These are phyloP conservation scores for Pelobates cultripes DNA, from an alignment of 2,797 vertebrate genomes.

Conservation along the genomic window DNA sequence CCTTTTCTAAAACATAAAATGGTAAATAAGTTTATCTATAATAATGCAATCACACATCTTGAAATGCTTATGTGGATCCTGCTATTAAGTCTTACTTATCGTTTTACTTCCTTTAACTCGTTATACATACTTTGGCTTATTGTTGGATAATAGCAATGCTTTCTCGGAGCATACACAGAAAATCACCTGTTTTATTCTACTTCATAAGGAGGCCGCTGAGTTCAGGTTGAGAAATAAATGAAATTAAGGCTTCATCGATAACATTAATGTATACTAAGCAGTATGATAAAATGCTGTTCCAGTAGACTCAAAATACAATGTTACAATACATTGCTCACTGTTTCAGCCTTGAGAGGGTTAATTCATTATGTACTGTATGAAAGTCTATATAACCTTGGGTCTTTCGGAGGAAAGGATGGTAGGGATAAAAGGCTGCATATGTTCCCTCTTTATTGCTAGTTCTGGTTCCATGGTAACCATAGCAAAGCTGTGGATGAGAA, in stretches of 20 bases:
- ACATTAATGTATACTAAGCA: neutral
- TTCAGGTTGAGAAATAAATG: no score
- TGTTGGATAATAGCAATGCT: no score
- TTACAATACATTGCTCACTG: neutral
- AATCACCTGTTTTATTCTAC: no score
- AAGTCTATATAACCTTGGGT: slow-evolving; percentile 32
- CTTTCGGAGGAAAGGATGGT: slow-evolving; percentile 19
- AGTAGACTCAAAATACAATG: neutral
- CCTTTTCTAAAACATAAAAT: no score
- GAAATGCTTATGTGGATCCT: no score
- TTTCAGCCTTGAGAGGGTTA: slow-evolving; percentile 1
- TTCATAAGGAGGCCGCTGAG: no score
- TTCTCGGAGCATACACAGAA: no score
- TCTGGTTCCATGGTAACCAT: slow-evolving; percentile 42
- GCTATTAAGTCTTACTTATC: no score
- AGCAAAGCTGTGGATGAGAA: slow-evolving; percentile 20
- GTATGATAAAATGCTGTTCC: neutral
- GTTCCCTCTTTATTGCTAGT: slow-evolving; percentile 23
- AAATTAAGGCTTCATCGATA: neutral
- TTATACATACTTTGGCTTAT: no score
- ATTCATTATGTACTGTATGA: slow-evolving; percentile 9
- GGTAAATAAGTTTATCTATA: no score
- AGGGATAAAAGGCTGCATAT: slow-evolving; percentile 36
- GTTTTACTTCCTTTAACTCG: no score
- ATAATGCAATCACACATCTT: no score